phyloP scores from a whole-genome alignment of 2,888 invertebrate species.

The Itoplectis maculator region DNA sequence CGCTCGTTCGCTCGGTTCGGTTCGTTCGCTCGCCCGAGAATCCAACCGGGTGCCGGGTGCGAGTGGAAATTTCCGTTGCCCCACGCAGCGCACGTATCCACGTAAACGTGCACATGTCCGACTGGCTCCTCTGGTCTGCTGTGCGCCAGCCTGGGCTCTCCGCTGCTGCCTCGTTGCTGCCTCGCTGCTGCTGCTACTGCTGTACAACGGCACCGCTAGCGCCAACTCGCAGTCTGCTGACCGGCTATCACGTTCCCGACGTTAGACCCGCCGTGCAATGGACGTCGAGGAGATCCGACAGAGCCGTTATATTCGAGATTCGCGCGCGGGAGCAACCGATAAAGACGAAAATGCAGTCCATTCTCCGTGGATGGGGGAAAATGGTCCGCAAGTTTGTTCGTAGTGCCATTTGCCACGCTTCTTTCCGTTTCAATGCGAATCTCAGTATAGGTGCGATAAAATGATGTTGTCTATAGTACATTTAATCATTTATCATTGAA shows the following conservation, averaged over 20 bases:
- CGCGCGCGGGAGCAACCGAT: slow-evolving; percentile 8
- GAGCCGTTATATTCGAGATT: slow-evolving; percentile 38
- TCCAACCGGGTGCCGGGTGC: slow-evolving; percentile 65
- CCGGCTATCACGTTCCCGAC: slow-evolving; percentile 55
- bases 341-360: background rate
- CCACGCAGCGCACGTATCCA: slow-evolving; percentile 65
- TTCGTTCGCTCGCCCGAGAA: slow-evolving; percentile 55
- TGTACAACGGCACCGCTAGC: background rate
- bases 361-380: too few relatives aligned
- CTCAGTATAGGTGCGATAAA: too few relatives aligned
- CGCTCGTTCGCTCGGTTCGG: slow-evolving; percentile 47
- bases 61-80: slow-evolving; percentile 75
- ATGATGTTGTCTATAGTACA: too few relatives aligned
- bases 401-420: too few relatives aligned
- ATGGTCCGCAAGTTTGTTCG: too few relatives aligned
- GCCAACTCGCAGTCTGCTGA: slow-evolving; percentile 53
- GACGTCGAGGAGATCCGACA: slow-evolving; percentile 38
- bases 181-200: background rate
- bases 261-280: slow-evolving; percentile 47
- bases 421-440: too few relatives aligned
- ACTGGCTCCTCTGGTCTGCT: slow-evolving; percentile 33
- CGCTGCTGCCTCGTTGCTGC: slow-evolving; percentile 16
- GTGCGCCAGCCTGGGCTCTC: slow-evolving; percentile 32
- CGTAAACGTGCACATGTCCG: slow-evolving; percentile 65
- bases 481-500: too few relatives aligned